Conservation (phyloP, 2,888 invertebrate genomes). For the Drosophila yooni region DNA sequence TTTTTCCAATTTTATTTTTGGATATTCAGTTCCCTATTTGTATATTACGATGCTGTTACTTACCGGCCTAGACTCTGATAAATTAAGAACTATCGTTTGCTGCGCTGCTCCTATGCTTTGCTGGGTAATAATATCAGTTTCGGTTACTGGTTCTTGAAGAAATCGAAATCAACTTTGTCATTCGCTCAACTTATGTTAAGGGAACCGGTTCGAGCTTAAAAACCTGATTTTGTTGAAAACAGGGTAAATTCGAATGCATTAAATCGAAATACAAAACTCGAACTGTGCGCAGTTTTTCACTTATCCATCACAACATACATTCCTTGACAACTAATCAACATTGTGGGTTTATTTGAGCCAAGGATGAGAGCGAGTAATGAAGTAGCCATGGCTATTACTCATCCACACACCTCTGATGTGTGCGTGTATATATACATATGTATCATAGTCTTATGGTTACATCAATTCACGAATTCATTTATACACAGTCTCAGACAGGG, state of each 20-base stretch:
- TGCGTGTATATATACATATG: neutral
- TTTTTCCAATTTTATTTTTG: neutral
- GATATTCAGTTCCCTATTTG: neutral
- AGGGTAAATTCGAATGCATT: neutral
- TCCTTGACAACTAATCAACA: neutral
- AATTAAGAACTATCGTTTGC: neutral
- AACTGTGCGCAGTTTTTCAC: neutral
- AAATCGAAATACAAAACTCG: neutral
- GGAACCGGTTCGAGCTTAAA: no score
- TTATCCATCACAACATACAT: neutral
- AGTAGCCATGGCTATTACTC: constrained; percentile 27
- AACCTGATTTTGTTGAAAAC: neutral
- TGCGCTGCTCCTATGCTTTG: no score
- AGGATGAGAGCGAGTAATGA: neutral
- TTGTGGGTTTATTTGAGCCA: neutral
- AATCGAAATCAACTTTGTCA: no score
- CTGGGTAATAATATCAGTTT: no score
- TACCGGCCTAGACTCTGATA: neutral
- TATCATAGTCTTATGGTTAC: neutral
- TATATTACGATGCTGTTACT: neutral
- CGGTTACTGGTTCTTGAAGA: no score
- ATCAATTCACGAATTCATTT: constrained; percentile 28
- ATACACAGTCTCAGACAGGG: neutral
- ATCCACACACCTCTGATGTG: constrained; percentile 14
- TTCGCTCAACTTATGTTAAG: no score